Evolutionary conservation across 2,113 vertebrate genomes (phyloP).

Genomic region (Motacilla tschutschensis): DNA sequence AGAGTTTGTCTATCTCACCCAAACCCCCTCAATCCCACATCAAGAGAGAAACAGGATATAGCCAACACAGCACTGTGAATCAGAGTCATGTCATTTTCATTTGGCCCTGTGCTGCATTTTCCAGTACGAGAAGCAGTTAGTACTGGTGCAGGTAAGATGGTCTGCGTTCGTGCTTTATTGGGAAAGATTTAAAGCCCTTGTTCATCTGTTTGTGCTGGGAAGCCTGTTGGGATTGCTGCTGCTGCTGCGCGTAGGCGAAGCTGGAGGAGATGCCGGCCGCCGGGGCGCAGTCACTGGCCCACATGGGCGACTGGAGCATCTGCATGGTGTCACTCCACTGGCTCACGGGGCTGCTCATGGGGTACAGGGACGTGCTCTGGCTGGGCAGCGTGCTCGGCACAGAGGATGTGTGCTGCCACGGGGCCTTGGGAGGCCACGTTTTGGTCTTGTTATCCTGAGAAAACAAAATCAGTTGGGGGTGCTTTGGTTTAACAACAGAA

Average conservation of each 20-base stretch:
- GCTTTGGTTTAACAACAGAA: neutral
- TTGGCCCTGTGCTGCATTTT: slow-evolving; percentile 29
- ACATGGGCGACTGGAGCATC: slow-evolving; percentile 91
- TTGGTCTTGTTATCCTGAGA: slow-evolving; percentile 96
- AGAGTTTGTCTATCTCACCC: neutral
- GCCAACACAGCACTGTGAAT: neutral
- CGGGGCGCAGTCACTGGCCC: slow-evolving; percentile 87
- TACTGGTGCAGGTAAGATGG: slow-evolving; percentile 95
- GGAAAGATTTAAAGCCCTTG: slow-evolving; percentile 97
- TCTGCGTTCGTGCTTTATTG: slow-evolving; percentile 91
- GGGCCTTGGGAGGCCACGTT: slow-evolving; percentile 98
- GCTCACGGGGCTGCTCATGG: slow-evolving; percentile 84
- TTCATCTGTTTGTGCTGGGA: slow-evolving; percentile 86
- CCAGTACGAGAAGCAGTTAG: slow-evolving; percentile 62
- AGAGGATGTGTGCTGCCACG: slow-evolving; percentile 89
- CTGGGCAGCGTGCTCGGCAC: slow-evolving; percentile 83
- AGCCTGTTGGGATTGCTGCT: slow-evolving; percentile 74
- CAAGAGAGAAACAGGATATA: neutral
- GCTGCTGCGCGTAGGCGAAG: slow-evolving; percentile 84
- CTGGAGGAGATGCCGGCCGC: slow-evolving; percentile 77
- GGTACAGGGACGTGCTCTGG: slow-evolving; percentile 87
- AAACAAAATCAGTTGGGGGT: neutral
- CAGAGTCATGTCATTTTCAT: neutral
- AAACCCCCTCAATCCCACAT: neutral
- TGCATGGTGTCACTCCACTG: slow-evolving; percentile 96